Evolutionary conservation across 2,888 invertebrate genomes (phyloP).

Genomic region (Drosophila prolongata): DNA sequence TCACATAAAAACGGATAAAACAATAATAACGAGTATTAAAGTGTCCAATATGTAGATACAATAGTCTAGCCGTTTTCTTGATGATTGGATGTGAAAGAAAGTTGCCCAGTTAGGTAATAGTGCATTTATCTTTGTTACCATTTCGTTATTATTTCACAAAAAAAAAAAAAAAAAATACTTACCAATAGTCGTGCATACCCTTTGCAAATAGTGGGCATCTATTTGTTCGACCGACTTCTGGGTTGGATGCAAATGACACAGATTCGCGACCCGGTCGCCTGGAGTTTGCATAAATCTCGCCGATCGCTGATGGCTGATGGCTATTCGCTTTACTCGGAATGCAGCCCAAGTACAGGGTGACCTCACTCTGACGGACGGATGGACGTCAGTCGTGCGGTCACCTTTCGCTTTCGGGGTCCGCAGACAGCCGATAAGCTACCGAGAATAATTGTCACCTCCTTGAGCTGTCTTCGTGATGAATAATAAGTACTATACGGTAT

Average conservation of each 20-base stretch:
- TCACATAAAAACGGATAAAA: too few species aligned
- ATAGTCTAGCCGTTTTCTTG: too few species aligned
- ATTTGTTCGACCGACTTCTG: slow-evolving; percentile 1
- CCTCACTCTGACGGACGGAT: not conserved
- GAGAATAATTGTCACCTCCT: slow-evolving; percentile 28
- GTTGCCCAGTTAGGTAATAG: too few species aligned
- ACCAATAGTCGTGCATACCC: not conserved
- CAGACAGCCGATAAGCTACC: slow-evolving; percentile 20
- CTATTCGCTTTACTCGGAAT: not conserved
- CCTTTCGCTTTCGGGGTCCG: slow-evolving; percentile 7
- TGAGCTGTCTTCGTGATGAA: slow-evolving; percentile 31
- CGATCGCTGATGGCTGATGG: slow-evolving; percentile 20
- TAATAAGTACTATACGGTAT: slow-evolving; percentile 7
- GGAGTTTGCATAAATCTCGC: slow-evolving; percentile 15
- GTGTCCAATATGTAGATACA: too few species aligned
- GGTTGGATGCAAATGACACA: slow-evolving; percentile 29
- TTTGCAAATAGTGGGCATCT: not conserved
- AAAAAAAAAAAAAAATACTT: too few species aligned
- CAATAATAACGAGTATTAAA: too few species aligned
- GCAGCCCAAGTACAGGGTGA: slow-evolving; percentile 5
- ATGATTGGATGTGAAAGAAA: too few species aligned
- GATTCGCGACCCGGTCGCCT: slow-evolving; percentile 17
- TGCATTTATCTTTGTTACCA: too few species aligned
- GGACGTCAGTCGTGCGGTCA: slow-evolving; percentile 22
- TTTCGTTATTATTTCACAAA: too few species aligned